phyloP scores from a whole-genome alignment of 30 jellyfish, hydroid and myxozoan genomes.

The Cassiopea xamachana region DNA sequence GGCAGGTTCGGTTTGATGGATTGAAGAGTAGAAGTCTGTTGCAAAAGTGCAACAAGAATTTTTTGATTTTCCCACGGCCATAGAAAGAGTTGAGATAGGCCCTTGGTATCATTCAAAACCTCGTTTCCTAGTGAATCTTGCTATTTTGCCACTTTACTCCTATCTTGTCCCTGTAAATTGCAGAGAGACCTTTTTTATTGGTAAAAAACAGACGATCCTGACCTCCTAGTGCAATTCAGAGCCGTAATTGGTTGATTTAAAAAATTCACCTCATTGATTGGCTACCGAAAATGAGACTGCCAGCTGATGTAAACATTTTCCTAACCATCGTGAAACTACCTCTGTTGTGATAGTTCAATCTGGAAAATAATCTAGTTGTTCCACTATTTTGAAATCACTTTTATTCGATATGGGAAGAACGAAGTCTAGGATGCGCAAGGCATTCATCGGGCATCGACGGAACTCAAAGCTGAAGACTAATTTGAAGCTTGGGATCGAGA shows the following conservation, averaged over 20 bases:
- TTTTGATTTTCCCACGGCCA: neutral
- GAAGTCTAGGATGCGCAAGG: neutral
- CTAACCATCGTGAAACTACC: neutral
- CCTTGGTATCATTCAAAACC: neutral
- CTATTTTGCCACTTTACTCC: neutral
- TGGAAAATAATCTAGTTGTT: neutral
- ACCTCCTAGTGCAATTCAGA: neutral
- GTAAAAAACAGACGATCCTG: neutral
- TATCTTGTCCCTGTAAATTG: neutral
- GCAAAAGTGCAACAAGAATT: neutral
- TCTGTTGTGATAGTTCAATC: neutral
- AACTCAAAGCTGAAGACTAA: neutral
- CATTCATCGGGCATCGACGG: neutral
- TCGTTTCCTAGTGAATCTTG: neutral
- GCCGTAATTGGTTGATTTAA: neutral
- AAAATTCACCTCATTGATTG: neutral
- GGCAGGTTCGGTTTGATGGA: neutral
- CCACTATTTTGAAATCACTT: neutral
- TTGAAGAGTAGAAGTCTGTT: neutral
- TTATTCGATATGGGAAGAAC: neutral
- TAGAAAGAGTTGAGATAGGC: neutral
- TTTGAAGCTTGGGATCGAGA: neutral
- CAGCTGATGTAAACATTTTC: neutral
- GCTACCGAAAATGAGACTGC: neutral
- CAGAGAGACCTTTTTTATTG: neutral